A percentile compares a stretch with the other conserved stretches of the same genome.
These are phyloP conservation scores for Eupithecia centaureata DNA, from an alignment of 2,888 invertebrate species.

Conservation along the genomic window DNA sequence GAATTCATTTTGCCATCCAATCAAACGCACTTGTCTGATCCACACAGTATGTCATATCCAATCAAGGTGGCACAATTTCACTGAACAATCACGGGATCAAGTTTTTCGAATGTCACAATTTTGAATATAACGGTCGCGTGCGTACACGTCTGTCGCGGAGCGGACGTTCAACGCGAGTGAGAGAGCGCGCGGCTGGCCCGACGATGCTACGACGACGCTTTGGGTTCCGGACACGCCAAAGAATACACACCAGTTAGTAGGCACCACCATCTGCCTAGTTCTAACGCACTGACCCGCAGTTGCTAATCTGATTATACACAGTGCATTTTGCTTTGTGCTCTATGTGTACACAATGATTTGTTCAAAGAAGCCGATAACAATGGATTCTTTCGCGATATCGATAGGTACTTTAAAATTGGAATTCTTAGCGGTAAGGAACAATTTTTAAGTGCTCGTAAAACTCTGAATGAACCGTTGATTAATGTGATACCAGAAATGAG, in stretches of 20 bases:
- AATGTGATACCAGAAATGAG: conserved; percentile 25
- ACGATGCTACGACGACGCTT: conserved; percentile 32
- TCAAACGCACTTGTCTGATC: conserved; percentile 73
- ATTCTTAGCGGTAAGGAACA: conserved; percentile 14
- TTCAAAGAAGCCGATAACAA: conserved; percentile 45
- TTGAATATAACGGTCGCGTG: conserved; percentile 68
- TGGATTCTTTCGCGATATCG: conserved; percentile 28
- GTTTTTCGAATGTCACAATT: conserved; percentile 53
- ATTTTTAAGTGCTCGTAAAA: conserved; percentile 15
- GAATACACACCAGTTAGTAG: conserved; percentile 14
- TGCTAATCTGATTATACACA: conserved; percentile 75
- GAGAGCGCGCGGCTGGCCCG: conserved; percentile 64
- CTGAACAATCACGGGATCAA: conserved; percentile 45
- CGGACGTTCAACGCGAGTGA: conserved; percentile 74
- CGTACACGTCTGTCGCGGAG: conserved; percentile 64
- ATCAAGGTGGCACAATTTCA: conserved; percentile 36
- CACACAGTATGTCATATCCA: conserved; percentile 46
- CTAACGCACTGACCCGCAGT: conserved; percentile 70
- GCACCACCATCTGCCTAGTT: conserved; percentile 56
- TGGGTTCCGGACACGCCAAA: conserved; percentile 44
- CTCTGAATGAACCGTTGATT: conserved; percentile 14
- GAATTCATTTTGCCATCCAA: conserved; percentile 75
- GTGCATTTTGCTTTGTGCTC: conserved; percentile 59
- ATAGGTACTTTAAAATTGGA: conserved; percentile 11
- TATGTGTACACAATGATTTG: conserved; percentile 46